Conservation (phyloP, 2,797 vertebrate species). For the Rhynchotus rufescens region DNA sequence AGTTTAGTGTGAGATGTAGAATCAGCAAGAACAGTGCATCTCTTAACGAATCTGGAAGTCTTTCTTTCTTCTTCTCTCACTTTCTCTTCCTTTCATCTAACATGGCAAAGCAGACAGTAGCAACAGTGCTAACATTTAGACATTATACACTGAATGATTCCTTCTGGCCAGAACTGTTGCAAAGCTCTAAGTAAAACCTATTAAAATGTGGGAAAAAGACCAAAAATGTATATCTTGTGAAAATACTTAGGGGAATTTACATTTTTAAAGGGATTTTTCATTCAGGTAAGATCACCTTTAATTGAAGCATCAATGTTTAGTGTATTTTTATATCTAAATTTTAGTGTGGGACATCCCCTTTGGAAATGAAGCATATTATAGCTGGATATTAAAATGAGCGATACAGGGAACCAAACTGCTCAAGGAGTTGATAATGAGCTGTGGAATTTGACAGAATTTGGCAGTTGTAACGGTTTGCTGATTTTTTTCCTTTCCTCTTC, state of each 20-base stretch:
- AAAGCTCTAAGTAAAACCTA: constrained; percentile 39
- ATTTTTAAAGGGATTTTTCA: constrained; percentile 38
- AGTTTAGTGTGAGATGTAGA: constrained; percentile 11
- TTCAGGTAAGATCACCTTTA: constrained; percentile 35
- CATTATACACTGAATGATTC: neutral
- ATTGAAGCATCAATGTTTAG: neutral
- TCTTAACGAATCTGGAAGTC: neutral
- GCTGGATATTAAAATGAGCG: neutral
- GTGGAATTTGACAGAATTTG: neutral
- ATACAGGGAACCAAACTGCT: neutral
- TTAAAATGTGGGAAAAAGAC: constrained; percentile 47
- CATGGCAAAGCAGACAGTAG: neutral
- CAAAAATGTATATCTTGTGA: constrained; percentile 36
- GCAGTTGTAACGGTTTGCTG: neutral
- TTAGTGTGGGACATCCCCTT: neutral
- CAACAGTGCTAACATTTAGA: constrained; percentile 1
- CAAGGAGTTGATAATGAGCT: neutral
- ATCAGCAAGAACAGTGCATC: neutral
- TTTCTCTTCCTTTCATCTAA: no score
- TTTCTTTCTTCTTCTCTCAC: no score
- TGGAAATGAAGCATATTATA: neutral
- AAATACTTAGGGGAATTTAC: neutral
- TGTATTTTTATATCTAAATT: neutral
- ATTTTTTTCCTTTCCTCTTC: neutral
- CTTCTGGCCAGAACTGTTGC: constrained; percentile 1